phyloP scores from a whole-genome alignment of 2,797 vertebrate species.

The Kryptopterus vitreolus region DNA sequence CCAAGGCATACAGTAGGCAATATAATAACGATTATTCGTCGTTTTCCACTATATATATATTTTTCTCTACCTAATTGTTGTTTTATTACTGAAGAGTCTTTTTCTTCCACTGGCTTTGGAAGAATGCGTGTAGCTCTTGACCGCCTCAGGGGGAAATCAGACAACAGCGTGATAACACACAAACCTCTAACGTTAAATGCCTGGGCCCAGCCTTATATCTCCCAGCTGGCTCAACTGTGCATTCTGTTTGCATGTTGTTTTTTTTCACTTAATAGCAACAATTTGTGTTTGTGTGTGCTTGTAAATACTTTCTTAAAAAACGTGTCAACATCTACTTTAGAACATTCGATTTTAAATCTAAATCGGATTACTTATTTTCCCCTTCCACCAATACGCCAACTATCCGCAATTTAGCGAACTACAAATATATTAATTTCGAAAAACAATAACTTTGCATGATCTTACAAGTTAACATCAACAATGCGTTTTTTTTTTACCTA shows the following conservation, averaged over 20 bases:
- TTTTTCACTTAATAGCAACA: not conserved
- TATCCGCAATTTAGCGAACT: not conserved
- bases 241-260: not conserved
- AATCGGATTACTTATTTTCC: too few relatives aligned
- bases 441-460: not conserved
- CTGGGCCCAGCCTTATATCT: not conserved
- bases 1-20: not conserved
- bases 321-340: not conserved
- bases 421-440: not conserved
- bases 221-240: not conserved
- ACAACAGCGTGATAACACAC: constrained; percentile 26
- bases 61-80: not conserved
- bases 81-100: not conserved
- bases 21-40: not conserved
- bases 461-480: not conserved
- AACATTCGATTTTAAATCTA: too few relatives aligned
- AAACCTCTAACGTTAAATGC: constrained; percentile 19
- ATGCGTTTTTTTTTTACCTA: not conserved
- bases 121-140: constrained; percentile 5
- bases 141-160: constrained; percentile 27
- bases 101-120: constrained; percentile 1
- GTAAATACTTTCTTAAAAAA: not conserved
- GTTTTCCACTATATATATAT: not conserved
- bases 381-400: not conserved
- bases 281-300: not conserved